A percentile compares a stretch with the other conserved stretches of the same genome.
phyloP scores from a whole-genome alignment of 1,140 invertebrate species.

The Leptestheria dahalacensis region DNA sequence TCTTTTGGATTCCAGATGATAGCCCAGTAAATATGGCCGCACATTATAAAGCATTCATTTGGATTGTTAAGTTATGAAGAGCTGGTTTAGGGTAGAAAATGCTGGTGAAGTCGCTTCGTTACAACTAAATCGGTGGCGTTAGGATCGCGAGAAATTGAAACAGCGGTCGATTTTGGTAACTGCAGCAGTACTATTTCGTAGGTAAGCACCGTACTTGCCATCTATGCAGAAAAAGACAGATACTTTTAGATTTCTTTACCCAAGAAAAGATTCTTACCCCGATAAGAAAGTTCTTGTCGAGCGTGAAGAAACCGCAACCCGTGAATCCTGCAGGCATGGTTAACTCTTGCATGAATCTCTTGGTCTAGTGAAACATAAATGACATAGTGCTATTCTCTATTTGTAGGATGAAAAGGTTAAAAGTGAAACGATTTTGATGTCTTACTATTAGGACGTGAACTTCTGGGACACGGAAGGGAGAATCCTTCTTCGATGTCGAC shows the following conservation, averaged over 20 bases:
- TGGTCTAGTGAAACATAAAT: conserved; percentile 2
- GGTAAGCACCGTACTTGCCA: no score
- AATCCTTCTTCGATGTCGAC: not conserved
- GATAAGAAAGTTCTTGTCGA: conserved; percentile 6
- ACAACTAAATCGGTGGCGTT: no score
- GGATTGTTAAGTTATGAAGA: no score
- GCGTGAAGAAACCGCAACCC: conserved; percentile 10
- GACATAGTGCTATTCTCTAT: not conserved
- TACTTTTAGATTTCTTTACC: not conserved
- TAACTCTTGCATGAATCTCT: conserved; percentile 11
- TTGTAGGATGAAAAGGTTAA: not conserved
- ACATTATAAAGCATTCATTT: no score
- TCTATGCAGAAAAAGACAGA: no score
- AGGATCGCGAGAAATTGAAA: no score
- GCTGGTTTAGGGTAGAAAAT: no score
- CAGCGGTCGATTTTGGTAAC: no score
- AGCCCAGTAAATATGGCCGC: no score
- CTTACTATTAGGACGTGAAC: not conserved
- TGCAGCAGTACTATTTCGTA: no score
- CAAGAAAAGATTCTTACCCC: not conserved
- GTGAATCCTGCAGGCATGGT: conserved; percentile 9
- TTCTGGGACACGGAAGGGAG: not conserved
- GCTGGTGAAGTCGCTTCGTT: no score
- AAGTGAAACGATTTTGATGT: not conserved
- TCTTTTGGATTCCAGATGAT: no score